A percentile compares a stretch with the other conserved stretches of the same genome.
These are phyloP conservation scores for Reticulitermes speratus DNA, from an alignment of 1,140 invertebrate genomes.

Conservation along the genomic window DNA sequence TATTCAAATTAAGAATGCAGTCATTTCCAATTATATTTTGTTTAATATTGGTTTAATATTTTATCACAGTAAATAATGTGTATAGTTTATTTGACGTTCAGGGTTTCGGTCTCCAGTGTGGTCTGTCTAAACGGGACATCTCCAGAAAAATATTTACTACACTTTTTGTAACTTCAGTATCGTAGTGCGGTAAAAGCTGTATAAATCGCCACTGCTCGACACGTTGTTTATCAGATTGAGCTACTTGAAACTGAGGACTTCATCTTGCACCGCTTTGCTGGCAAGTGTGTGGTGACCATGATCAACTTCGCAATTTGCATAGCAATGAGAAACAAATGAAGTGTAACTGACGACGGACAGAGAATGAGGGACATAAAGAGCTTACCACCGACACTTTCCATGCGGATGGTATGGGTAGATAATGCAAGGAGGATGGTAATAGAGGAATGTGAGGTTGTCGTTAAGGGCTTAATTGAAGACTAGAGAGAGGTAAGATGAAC, in stretches of 20 bases:
- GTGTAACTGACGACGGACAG: neutral
- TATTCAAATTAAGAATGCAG: no score
- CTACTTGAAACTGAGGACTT: neutral
- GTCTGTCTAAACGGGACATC: no score
- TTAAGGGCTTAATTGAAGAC: neutral
- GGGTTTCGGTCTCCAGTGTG: no score
- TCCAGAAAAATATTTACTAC: no score
- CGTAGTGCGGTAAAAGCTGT: neutral
- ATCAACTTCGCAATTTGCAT: neutral
- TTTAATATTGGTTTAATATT: no score
- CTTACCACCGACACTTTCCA: neutral
- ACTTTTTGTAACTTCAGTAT: no score
- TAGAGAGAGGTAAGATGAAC: neutral
- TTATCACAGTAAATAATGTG: no score
- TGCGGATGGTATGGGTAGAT: neutral
- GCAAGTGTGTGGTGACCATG: neutral
- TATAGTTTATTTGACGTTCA: no score
- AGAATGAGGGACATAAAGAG: neutral
- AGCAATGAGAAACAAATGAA: constrained; percentile 15
- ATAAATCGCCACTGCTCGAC: neutral
- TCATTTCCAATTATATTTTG: no score
- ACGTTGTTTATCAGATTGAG: neutral
- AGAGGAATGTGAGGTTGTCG: neutral
- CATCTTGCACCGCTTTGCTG: neutral
- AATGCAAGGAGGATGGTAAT: neutral